Evolutionary conservation across 2,113 vertebrate genomes (phyloP), one percentile per base, ranked within the genome.

Genomic region (Chascanopsetta lugubris): DNA sequence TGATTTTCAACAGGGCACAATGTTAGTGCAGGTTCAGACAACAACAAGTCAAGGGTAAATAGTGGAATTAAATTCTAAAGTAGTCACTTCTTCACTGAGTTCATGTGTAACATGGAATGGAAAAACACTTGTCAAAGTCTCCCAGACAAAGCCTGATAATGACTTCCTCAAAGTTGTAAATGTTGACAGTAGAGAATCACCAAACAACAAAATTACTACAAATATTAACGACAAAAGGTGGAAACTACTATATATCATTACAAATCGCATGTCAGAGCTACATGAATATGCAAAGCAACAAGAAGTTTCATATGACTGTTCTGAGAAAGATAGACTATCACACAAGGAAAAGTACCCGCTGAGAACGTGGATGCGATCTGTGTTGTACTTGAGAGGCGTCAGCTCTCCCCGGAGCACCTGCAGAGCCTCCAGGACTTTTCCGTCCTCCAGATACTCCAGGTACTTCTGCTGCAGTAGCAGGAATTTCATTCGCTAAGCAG

Each of bases 381-480:
- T 99, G 85, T 99, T 99, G 82, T 98, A 99, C 88, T 98, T 99
- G 88, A 99, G 93, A 3, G 97, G 97, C 0, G 97, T 99, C 91
- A 99, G 91, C 83, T 99, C 97, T 82, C 95, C 96, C 73, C 97
- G 94, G 29, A 99, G 93, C 80, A 99, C 97, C 51, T 99, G 97
- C 89, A 99, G 94, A 27, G 97, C 97, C 90, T 99, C 97, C 87
- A 99, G 92, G 87, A 99, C 97, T 91, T 99, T 98, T 65, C 97
- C 96, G 8, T 99, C 97, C 93, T 99, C 97, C 91, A 99, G 93
- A 90, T 98, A 98, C 84, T 99, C 97, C 77, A 99, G 91, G 92
- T 99, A 99, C 87, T 99, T 99, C 93, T 99, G 97, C 93, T 99
- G 97, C 88, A 99, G 93, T 88, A 99, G 94, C 89, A 99, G 92